These are phyloP conservation scores for Cyprinella venusta DNA, from an alignment of 2,797 vertebrate genomes.

Conservation along the genomic window DNA sequence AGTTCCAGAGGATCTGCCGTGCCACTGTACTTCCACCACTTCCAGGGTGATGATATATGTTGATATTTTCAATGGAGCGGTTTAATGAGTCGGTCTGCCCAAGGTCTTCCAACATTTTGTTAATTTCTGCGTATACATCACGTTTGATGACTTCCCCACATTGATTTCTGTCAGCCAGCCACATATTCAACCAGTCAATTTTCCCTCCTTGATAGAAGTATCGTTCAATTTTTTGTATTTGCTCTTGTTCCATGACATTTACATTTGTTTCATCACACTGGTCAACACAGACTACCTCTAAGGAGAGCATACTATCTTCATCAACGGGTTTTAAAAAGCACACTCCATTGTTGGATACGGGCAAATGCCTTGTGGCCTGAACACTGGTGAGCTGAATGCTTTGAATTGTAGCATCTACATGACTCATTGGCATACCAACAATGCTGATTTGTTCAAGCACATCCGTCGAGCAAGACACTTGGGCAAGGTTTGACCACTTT, in stretches of 20 bases:
- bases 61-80: slow-evolving; percentile 73
- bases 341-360: slow-evolving; percentile 71
- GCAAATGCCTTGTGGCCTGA: slow-evolving; percentile 68
- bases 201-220: slow-evolving; percentile 80
- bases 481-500: slow-evolving; percentile 79
- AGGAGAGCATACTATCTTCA: slow-evolving; percentile 79
- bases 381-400: slow-evolving; percentile 67
- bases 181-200: slow-evolving; percentile 75
- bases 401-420: slow-evolving; percentile 78
- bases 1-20: slow-evolving; percentile 83
- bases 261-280: slow-evolving; percentile 76
- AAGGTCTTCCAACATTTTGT: slow-evolving; percentile 68
- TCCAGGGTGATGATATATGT: slow-evolving; percentile 86
- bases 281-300: slow-evolving; percentile 80
- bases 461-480: slow-evolving; percentile 73
- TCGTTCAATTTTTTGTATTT: slow-evolving; percentile 71
- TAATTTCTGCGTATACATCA: slow-evolving; percentile 70
- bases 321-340: slow-evolving; percentile 71
- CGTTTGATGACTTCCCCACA: slow-evolving; percentile 73
- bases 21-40: slow-evolving; percentile 89
- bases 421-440: slow-evolving; percentile 84
- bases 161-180: slow-evolving; percentile 71
- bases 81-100: slow-evolving; percentile 43
- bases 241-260: slow-evolving; percentile 66
- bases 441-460: slow-evolving; percentile 72